phyloP scores from a whole-genome alignment of 1,140 invertebrate genomes.

The Lucilia sericata region DNA sequence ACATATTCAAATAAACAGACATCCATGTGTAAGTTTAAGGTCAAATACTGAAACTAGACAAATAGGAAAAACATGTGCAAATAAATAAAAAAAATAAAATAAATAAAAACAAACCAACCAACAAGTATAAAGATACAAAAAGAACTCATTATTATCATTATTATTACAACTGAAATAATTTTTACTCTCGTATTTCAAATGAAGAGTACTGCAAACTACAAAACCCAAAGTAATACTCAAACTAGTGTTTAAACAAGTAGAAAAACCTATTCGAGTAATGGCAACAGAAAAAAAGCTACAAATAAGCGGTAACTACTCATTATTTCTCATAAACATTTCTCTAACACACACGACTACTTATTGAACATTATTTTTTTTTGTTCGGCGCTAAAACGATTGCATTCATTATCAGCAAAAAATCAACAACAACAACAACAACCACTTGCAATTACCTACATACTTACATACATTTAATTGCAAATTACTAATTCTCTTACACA shows the following conservation, averaged over 20 bases:
- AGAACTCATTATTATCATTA: neutral
- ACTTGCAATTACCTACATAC: neutral
- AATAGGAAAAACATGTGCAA: neutral
- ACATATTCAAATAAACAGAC: slow-evolving; percentile 3
- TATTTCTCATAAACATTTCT: neutral
- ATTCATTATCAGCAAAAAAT: neutral
- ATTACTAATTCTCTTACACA: neutral
- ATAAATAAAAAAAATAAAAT: neutral
- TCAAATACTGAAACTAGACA: neutral
- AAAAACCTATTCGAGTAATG: no score
- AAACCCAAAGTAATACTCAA: neutral
- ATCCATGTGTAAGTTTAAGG: slow-evolving; percentile 8
- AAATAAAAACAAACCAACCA: neutral
- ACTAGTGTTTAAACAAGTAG: neutral
- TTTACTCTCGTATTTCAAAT: neutral
- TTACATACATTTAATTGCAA: neutral
- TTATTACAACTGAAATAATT: neutral
- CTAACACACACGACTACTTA: neutral
- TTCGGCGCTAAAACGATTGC: neutral
- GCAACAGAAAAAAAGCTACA: neutral
- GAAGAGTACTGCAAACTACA: neutral
- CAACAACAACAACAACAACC: neutral
- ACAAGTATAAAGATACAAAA: neutral
- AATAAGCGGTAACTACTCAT: neutral
- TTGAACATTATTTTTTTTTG: neutral